phyloP scores from a whole-genome alignment of 2,888 invertebrate genomes.

The Sinelater perroti region DNA sequence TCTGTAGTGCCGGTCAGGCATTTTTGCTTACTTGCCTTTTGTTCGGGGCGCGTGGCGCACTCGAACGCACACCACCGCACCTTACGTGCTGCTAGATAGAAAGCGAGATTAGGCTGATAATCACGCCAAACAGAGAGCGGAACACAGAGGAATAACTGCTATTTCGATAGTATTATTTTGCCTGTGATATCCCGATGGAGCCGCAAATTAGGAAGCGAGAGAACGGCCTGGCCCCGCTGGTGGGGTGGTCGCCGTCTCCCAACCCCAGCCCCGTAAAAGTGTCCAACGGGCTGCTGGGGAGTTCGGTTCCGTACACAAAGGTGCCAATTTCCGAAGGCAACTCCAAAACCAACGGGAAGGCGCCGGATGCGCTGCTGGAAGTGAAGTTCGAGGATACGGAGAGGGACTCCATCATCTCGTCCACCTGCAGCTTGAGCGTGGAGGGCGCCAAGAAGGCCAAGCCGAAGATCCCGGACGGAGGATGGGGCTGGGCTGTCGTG shows the following conservation, averaged over 20 bases:
- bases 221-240: slow-evolving; percentile 33
- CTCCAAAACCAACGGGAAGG: slow-evolving; percentile 14
- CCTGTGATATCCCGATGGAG: slow-evolving; percentile 37
- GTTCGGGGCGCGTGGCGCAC: slow-evolving; percentile 13
- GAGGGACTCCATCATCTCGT: slow-evolving; percentile 43
- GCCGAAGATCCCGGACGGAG: slow-evolving; percentile 78
- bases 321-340: slow-evolving; percentile 22
- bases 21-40: slow-evolving; percentile 15
- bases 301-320: slow-evolving; percentile 2
- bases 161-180: slow-evolving; percentile 19
- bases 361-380: slow-evolving; percentile 30
- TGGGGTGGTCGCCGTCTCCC: slow-evolving; percentile 45
- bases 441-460: slow-evolving; percentile 53
- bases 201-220: slow-evolving; percentile 33
- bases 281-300: background rate
- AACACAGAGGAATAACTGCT: slow-evolving; percentile 3
- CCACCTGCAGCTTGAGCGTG: slow-evolving; percentile 30
- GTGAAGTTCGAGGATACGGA: slow-evolving; percentile 44
- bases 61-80: background rate
- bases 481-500: slow-evolving; percentile 92
- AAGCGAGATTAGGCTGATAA: slow-evolving; percentile 1
- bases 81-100: slow-evolving; percentile 10
- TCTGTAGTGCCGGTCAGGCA: slow-evolving; percentile 19
- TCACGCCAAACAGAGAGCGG: slow-evolving; percentile 6
- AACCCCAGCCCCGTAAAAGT: slow-evolving; percentile 5